A percentile compares a stretch with the other conserved stretches of the same genome.
These are phyloP conservation scores for Equus quagga DNA, from an alignment of 2,113 vertebrate species.

Conservation along the genomic window DNA sequence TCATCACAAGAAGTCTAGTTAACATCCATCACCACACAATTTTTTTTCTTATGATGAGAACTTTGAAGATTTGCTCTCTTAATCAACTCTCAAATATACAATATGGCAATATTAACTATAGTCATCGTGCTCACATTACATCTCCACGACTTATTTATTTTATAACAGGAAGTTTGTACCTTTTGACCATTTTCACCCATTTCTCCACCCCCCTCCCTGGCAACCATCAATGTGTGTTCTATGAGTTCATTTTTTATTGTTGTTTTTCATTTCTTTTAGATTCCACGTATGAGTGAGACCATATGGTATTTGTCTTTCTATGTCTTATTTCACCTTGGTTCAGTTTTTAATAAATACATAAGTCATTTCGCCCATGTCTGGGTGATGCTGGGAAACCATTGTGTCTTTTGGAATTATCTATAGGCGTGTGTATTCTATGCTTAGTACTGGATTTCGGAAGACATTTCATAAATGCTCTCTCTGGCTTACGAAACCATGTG, in stretches of 20 bases:
- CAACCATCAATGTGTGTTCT: background rate
- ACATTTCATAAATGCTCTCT: background rate
- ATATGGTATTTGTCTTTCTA: background rate
- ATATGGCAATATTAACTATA: background rate
- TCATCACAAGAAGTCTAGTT: background rate
- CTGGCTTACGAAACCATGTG: background rate
- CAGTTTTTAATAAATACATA: constrained; percentile 9
- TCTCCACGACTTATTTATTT: background rate
- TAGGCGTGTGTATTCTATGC: background rate
- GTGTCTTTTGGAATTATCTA: background rate
- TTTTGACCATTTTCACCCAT: background rate
- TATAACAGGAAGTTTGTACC: background rate
- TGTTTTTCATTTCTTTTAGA: background rate
- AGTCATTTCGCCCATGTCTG: background rate
- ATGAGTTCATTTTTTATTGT: background rate
- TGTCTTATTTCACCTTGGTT: background rate
- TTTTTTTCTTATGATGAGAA: background rate
- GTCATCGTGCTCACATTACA: background rate
- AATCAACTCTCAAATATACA: background rate
- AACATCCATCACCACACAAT: background rate
- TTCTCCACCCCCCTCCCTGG: background rate
- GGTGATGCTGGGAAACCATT: background rate
- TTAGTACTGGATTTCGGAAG: background rate
- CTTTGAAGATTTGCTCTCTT: background rate
- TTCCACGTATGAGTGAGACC: background rate